Conservation (phyloP, 2,113 vertebrate genomes). For the Cacatua alba region DNA sequence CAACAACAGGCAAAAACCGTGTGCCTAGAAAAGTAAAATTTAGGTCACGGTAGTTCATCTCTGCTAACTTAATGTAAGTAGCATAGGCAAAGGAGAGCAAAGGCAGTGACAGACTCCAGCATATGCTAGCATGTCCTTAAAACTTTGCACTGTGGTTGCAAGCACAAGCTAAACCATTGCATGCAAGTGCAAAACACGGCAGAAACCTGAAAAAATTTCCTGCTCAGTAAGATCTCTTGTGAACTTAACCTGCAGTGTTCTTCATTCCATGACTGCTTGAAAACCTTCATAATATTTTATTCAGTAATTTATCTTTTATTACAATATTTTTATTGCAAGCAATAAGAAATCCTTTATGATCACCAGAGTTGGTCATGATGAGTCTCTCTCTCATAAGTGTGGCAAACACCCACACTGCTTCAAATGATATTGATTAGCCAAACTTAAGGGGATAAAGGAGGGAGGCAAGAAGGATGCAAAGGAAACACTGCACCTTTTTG, state of each 20-base stretch:
- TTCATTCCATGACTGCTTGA: neutral
- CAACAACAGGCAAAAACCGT: neutral
- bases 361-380: neutral
- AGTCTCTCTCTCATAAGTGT: neutral
- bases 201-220: neutral
- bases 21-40: neutral
- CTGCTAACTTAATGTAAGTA: neutral
- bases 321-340: neutral
- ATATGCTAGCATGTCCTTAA: neutral
- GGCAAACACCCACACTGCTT: neutral
- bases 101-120: neutral
- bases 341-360: neutral
- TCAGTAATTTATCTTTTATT: neutral
- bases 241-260: neutral
- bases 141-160: neutral
- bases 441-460: neutral
- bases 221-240: neutral
- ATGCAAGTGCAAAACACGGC: neutral
- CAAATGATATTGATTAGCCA: neutral
- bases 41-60: neutral
- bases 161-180: neutral
- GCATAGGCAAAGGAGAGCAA: neutral
- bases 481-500: neutral
- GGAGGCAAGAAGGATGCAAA: neutral
- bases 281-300: neutral